phyloP scores from a whole-genome alignment of 2,797 vertebrate genomes.

The Syncerus caffer region DNA sequence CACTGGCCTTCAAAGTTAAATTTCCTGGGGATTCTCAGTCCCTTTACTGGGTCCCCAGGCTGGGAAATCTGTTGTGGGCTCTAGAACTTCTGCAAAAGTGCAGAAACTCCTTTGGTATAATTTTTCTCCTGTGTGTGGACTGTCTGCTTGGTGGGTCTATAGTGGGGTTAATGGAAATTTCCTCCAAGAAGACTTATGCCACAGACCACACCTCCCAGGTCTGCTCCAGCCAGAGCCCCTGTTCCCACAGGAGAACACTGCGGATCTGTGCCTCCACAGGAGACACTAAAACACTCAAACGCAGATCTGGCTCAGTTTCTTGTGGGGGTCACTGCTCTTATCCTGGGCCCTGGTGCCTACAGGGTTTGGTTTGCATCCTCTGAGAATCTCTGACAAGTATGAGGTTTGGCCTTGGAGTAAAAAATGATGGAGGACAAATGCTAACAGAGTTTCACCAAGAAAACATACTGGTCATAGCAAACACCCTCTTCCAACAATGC shows the following conservation, averaged over 20 bases:
- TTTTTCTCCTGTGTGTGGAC: neutral
- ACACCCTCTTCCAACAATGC: neutral
- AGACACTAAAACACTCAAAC: neutral
- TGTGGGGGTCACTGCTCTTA: neutral
- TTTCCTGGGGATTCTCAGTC: neutral
- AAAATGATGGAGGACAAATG: neutral
- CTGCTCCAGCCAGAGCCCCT: neutral
- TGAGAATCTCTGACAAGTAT: neutral
- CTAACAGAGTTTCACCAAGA: neutral
- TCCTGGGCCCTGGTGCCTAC: neutral
- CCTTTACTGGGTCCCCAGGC: neutral
- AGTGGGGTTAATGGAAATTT: neutral
- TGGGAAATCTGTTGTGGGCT: neutral
- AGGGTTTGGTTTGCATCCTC: neutral
- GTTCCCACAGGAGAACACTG: neutral
- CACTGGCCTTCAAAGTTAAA: neutral
- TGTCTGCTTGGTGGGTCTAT: neutral
- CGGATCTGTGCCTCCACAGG: neutral
- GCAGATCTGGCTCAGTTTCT: neutral
- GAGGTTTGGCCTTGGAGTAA: neutral
- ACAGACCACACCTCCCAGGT: neutral
- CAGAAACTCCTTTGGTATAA: neutral
- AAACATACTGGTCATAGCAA: neutral
- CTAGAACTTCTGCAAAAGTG: neutral
- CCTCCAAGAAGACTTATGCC: neutral